Evolutionary conservation across 2,797 vertebrate genomes (phyloP), one percentile per base, ranked within the genome.

Genomic region (Hemitrygon akajei): DNA sequence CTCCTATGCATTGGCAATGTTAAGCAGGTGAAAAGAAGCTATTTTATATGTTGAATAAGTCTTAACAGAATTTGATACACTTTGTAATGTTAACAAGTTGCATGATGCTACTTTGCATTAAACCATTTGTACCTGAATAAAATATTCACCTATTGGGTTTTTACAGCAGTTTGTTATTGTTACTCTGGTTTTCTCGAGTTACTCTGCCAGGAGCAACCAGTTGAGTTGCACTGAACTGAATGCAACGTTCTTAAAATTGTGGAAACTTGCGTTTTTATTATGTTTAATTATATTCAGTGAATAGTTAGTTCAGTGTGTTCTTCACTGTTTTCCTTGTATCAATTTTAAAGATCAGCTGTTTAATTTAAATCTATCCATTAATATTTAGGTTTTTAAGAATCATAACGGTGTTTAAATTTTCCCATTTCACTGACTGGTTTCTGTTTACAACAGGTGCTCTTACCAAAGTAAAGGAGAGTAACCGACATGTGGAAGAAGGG

Each of bases 381-480:
- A 89, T 69, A 3, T 89, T 89, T 66, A 89, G 14, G 16, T 34
- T 89, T 89, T 66, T n/a, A 34, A 66, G n/a, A 87, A 58, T 60
- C 27, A 66, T 34, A 1, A 66, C 66, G 30, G 34, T 18, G 22
- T 63, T 69, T 89, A 63, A 37, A 69, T 37, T 89, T 37, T 60
- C 3, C 47, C 27, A 47, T 5, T 22, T 93, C 40, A 76, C 71
- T 93, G 71, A 93, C 71, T 93, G 22, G 25, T 93, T 93, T 56
- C 5, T 93, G 18, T 95, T 94, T 94, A 77, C 79, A 84, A 27
- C 96, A 99, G 99, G 99, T 94, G 99, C 99, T 87, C 97, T 99
- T 96, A 99, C 98, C 94, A 99, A 99, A 97, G 99, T 99, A 94
- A 99, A 98, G 95, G 99, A 99, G 94, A 99, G 98, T 96, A 98